These are phyloP conservation scores for Apus apus DNA, from an alignment of 2,113 vertebrate species.

Conservation along the genomic window DNA sequence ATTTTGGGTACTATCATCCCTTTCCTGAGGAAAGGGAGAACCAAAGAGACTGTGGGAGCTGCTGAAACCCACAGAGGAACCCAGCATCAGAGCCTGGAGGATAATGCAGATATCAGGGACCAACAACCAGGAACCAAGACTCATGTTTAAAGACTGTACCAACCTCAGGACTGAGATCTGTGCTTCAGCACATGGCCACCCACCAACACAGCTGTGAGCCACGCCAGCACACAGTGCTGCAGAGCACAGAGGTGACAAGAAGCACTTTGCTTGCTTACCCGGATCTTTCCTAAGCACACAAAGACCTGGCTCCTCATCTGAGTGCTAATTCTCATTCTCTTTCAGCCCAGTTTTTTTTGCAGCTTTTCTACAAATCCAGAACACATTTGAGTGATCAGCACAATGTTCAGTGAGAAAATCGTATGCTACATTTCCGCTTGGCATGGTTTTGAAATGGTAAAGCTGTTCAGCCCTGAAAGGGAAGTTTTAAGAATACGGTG, in stretches of 20 bases:
- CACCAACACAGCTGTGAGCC: not conserved
- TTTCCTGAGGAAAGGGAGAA: not conserved
- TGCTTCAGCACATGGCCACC: not conserved
- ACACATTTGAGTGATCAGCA: conserved; percentile 56
- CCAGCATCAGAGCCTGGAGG: not conserved
- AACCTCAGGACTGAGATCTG: not conserved
- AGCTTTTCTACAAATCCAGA: conserved; percentile 47
- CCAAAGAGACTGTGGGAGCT: not conserved
- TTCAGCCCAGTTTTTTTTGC: not conserved
- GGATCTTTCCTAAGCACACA: not conserved
- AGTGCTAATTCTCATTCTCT: conserved; percentile 44
- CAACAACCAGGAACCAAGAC: not conserved
- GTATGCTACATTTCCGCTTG: conserved; percentile 54
- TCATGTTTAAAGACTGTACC: not conserved
- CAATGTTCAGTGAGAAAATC: conserved; percentile 54
- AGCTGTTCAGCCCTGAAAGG: conserved; percentile 65
- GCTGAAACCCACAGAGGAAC: not conserved
- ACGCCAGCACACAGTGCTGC: rapidly evolving
- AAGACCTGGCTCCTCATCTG: conserved; percentile 17
- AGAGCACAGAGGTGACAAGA: not conserved
- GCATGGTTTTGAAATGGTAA: conserved; percentile 63
- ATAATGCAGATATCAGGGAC: not conserved
- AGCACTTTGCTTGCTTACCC: not conserved
- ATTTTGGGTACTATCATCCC: not conserved
- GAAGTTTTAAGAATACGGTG: conserved; percentile 63